phyloP scores from a whole-genome alignment of 2,888 invertebrate genomes.

The Operophtera brumata region DNA sequence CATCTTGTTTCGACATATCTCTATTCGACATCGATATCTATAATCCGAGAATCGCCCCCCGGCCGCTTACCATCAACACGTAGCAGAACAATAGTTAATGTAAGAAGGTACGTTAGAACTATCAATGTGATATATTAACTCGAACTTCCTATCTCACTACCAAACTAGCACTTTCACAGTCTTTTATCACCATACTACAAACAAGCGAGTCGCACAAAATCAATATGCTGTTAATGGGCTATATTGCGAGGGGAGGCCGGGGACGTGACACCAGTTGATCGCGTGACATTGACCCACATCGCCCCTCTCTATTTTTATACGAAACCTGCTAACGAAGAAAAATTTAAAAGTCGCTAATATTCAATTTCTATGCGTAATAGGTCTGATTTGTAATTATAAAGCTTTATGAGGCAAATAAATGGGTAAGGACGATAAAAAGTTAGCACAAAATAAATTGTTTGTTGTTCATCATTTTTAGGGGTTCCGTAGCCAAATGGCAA shows the following conservation, averaged over 20 bases:
- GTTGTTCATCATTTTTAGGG: too few relatives aligned
- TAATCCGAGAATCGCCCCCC: too few relatives aligned
- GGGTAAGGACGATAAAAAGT: background rate
- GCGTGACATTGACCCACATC: conserved; percentile 61
- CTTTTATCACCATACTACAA: conserved; percentile 9
- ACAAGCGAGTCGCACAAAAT: conserved; percentile 18
- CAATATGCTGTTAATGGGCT: conserved; percentile 28
- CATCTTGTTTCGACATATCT: too few relatives aligned
- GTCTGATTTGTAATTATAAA: background rate
- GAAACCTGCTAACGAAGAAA: conserved; percentile 25
- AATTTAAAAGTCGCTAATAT: conserved; percentile 26
- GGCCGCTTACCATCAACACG: too few relatives aligned
- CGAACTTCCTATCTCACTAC: background rate
- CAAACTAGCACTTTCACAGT: background rate
- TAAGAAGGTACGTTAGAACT: too few relatives aligned
- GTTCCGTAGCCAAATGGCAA: too few relatives aligned
- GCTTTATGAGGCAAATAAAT: background rate
- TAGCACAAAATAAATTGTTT: background rate
- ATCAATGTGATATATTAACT: too few relatives aligned
- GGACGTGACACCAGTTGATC: conserved; percentile 54
- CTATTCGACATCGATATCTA: too few relatives aligned
- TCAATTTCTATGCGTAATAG: conserved; percentile 10
- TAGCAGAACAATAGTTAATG: too few relatives aligned
- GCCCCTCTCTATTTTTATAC: conserved; percentile 22
- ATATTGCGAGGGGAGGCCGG: conserved; percentile 40